Evolutionary conservation across 2,888 invertebrate genomes (phyloP), one percentile per base, ranked within the genome.

Genomic region (Drosophila parthenogenetica): DNA sequence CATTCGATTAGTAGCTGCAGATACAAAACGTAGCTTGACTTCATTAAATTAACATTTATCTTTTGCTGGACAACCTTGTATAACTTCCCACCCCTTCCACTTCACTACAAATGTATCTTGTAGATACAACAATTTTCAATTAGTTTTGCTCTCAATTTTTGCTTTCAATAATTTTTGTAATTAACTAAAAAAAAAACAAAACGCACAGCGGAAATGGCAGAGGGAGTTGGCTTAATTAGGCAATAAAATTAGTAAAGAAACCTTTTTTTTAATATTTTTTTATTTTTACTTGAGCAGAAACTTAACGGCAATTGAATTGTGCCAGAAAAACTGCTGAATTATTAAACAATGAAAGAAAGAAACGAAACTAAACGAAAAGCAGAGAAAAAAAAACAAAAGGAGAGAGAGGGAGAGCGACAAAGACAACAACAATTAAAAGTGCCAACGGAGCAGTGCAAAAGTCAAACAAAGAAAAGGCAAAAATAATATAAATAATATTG

Each of bases 381-480:
- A 7, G 10, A 13, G 10, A 16, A 40, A 11, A 17, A 48, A 35
- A 13, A 35, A 29, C 5, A 1, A 29, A 29, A 29, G 29, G 35
- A 35, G 35, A 35, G 35, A 11, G 46, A 25, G 50, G 53, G 72
- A 55, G 58, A 42, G 40, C 55, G 55, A 74, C 51, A 61, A 51
- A 62, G 22, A 53, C 40, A 54, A 61, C 64, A 71, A 78, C 71
- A 82, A 79, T 82, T 75, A 87, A 87, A 76, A 81, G 75, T 79
- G 81, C 81, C 89, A 83, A 79, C 85, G 51, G 74, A 81, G 87
- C 85, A 79, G 67, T 62, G 83, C 75, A 82, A 85, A 85, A 84
- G 78, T 74, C 70, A 82, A 77, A 77, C 79, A 83, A 84, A 82
- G 75, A 49, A 49, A 49, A 40, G 29, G 46, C 25, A 58, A 62